These are phyloP conservation scores for Cheracebus regulus DNA, from an alignment of 2,797 vertebrate species.

Conservation along the genomic window DNA sequence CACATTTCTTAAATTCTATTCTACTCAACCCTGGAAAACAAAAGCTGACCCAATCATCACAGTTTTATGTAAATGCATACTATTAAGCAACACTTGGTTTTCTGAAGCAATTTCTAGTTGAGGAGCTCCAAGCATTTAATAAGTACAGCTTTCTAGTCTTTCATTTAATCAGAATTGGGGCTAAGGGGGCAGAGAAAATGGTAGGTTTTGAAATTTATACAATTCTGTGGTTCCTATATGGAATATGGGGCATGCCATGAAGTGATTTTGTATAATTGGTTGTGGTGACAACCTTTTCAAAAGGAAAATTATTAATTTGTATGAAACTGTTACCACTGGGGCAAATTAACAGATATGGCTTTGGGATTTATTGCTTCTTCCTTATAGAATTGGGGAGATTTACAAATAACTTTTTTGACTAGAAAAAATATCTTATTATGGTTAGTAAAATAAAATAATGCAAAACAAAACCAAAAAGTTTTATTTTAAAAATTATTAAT, in stretches of 20 bases:
- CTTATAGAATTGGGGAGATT: background rate
- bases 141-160: slow-evolving; percentile 17
- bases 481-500: background rate
- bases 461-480: background rate
- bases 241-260: slow-evolving; percentile 70
- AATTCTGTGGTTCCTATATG: slow-evolving; percentile 79
- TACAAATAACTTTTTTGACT: slow-evolving; percentile 11
- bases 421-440: slow-evolving; percentile 13
- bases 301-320: background rate
- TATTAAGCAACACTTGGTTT: background rate
- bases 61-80: background rate
- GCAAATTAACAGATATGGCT: background rate
- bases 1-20: slow-evolving; percentile 43
- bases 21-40: slow-evolving; percentile 20
- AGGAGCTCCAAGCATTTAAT: slow-evolving; percentile 19
- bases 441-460: background rate
- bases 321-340: slow-evolving; percentile 19
- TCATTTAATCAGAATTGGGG: background rate
- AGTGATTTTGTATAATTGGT: slow-evolving; percentile 10
- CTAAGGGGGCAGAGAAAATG: background rate
- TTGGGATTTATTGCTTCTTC: background rate
- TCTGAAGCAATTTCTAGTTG: slow-evolving; percentile 32
- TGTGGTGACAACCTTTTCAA: slow-evolving; percentile 34
- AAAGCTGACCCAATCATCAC: slow-evolving; percentile 26
- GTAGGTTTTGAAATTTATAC: slow-evolving; percentile 44